Conservation (phyloP, 2,113 vertebrate genomes). For the Nibea coibor region DNA sequence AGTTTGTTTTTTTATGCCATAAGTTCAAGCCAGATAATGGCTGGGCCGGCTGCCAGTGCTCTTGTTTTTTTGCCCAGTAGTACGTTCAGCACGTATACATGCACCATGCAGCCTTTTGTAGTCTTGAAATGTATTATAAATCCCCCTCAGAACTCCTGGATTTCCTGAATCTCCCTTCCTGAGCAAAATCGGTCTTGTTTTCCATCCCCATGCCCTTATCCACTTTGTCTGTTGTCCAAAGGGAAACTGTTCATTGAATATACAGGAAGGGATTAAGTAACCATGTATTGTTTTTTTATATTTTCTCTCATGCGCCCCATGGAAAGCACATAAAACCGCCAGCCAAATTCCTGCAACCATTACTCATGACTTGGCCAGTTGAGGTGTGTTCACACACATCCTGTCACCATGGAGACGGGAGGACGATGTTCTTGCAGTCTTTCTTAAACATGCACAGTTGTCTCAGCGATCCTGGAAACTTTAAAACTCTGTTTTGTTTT, state of each 20-base stretch:
- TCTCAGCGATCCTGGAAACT: neutral
- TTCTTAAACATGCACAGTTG: neutral
- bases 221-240: neutral
- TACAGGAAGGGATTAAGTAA: slow-evolving; percentile 58
- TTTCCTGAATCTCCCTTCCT: slow-evolving; percentile 65
- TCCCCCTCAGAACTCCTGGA: slow-evolving; percentile 11
- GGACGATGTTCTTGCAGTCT: neutral
- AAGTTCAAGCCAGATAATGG: slow-evolving; percentile 24
- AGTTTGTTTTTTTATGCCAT: neutral
- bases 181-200: slow-evolving; percentile 27
- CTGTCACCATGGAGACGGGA: slow-evolving; percentile 17
- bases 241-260: slow-evolving; percentile 33
- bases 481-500: neutral
- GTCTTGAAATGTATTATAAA: slow-evolving; percentile 21
- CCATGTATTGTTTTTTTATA: slow-evolving; percentile 56
- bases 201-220: neutral
- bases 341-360: slow-evolving; percentile 48
- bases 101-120: slow-evolving; percentile 15
- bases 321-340: slow-evolving; percentile 34
- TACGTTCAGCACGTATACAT: neutral
- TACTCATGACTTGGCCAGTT: slow-evolving; percentile 43
- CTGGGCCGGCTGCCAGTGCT: slow-evolving; percentile 29
- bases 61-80: slow-evolving; percentile 8
- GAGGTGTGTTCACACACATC: slow-evolving; percentile 15
- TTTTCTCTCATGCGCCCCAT: slow-evolving; percentile 19